Percentiles rank a stretch among this genome's conserved stretches.
These are phyloP conservation scores for Drosophila sp. DNA, from an alignment of 1,140 invertebrate genomes.

Conservation along the genomic window DNA sequence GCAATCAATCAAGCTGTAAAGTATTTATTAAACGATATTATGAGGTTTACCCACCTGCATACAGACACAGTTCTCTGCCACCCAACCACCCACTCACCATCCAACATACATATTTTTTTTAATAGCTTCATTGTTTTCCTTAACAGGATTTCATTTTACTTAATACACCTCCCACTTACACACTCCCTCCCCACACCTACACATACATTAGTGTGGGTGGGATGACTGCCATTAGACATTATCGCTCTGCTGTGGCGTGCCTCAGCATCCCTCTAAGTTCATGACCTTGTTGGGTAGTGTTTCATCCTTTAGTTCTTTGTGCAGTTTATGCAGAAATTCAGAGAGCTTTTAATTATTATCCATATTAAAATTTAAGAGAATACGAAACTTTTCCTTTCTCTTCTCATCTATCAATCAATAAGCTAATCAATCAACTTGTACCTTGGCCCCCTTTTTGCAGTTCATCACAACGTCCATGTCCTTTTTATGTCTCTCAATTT, in stretches of 20 bases:
- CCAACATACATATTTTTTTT: conserved; percentile 57
- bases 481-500: not conserved
- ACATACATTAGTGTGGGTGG: not conserved
- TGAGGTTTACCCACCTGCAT: conserved; percentile 62
- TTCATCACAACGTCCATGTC: not conserved
- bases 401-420: too few species aligned
- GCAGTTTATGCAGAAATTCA: too few species aligned
- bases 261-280: not conserved
- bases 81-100: not conserved
- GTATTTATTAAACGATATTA: conserved; percentile 81
- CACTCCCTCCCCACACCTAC: not conserved
- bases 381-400: too few species aligned
- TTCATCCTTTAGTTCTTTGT: too few species aligned
- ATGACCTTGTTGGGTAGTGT: too few species aligned
- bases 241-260: conserved; percentile 1
- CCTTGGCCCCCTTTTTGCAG: not conserved
- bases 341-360: too few species aligned
- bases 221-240: conserved; percentile 32
- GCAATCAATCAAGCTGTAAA: conserved; percentile 79
- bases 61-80: conserved; percentile 32
- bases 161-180: conserved; percentile 60
- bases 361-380: too few species aligned
- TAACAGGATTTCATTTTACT: conserved; percentile 80
- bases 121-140: conserved; percentile 78
- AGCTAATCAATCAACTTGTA: too few species aligned